phyloP scores from a whole-genome alignment of 2,888 invertebrate species.

The Himalopsyche japonica region DNA sequence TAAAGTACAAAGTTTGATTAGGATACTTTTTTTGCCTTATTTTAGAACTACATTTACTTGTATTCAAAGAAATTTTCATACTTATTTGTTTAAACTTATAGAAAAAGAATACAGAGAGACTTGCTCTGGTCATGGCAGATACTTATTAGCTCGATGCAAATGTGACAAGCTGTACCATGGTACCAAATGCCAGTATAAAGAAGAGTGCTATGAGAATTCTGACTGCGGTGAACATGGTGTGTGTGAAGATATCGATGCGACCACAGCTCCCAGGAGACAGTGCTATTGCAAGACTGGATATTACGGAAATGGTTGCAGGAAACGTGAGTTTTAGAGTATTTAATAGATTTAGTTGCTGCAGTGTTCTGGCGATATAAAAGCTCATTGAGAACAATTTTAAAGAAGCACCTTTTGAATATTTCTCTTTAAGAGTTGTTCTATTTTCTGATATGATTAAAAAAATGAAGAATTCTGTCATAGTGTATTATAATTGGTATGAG shows the following conservation, averaged over 20 bases:
- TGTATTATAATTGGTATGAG: too few species aligned
- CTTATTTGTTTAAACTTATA: constrained; percentile 47
- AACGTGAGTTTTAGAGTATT: constrained; percentile 62
- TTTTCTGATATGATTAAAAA: not conserved
- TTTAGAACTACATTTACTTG: not conserved
- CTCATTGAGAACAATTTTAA: too few species aligned
- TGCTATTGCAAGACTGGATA: constrained; percentile 92
- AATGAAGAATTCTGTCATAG: not conserved
- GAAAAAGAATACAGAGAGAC: constrained; percentile 79
- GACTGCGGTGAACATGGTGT: constrained; percentile 88
- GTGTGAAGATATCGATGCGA: constrained; percentile 81
- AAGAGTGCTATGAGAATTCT: constrained; percentile 82
- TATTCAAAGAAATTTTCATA: constrained; percentile 41
- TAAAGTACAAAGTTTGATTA: not conserved
- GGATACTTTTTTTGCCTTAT: not conserved
- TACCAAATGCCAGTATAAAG: constrained; percentile 80
- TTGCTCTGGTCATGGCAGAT: constrained; percentile 84
- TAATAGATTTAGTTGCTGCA: too few species aligned
- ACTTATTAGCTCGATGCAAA: constrained; percentile 76
- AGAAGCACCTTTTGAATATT: too few species aligned
- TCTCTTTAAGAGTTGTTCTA: not conserved
- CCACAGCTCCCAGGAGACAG: constrained; percentile 77
- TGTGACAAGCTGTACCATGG: constrained; percentile 84
- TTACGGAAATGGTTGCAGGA: constrained; percentile 82
- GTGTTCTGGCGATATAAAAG: too few species aligned